Base-by-base conservation (phyloP, 2,888 invertebrate species). In the Oegoconia quadripuncta region DNA sequence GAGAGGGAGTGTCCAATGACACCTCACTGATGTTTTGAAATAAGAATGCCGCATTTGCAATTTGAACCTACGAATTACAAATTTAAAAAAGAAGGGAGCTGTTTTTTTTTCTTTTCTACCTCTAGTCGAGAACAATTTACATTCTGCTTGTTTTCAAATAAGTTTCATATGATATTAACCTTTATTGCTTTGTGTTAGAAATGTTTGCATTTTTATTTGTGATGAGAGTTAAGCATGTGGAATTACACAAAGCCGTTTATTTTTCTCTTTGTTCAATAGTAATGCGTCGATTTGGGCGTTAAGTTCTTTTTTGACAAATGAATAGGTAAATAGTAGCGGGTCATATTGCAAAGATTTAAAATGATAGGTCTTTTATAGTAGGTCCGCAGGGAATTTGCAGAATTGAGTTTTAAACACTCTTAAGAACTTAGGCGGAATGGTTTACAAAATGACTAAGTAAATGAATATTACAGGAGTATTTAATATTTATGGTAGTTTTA, bases 11-110 rank as follows among this genome's bases (percentile, higher is more conserved):
- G 79, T 86, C 82, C 74, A 74, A 78, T 86, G 84, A 86, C 86
- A 84, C 84, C 81, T 82, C 77, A 55, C 75, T 81, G 76, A 76
- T 79, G 86, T 87, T 87, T 86, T 86, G 86, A 86, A 86, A 86
- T 84, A 79, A 77, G 83, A 84, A 83, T 73, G 79, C 81, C 80
- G 78, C 80, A 79, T 76, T 84, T 75, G 86, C 81, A 86, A 87
- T 74, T 75, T 52, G 87, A 87, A 87, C 79, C 87, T 84, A 86
- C 83, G 75, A 86, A 87, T 87, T 87, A 87, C 78, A 78, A 74
- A 74, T 81, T 75, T 72, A 78, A 83, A 79, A 84, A 83, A 73
- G 71, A 70, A 75, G 79, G 83, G 79, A 64, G 65, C 64, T 56
- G 55, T 71, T 78, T 80, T 79, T 77, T n/a, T 77, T 66, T 58